These are phyloP conservation scores for Pecten maximus DNA, from an alignment of 2,888 invertebrate genomes.

Conservation along the genomic window DNA sequence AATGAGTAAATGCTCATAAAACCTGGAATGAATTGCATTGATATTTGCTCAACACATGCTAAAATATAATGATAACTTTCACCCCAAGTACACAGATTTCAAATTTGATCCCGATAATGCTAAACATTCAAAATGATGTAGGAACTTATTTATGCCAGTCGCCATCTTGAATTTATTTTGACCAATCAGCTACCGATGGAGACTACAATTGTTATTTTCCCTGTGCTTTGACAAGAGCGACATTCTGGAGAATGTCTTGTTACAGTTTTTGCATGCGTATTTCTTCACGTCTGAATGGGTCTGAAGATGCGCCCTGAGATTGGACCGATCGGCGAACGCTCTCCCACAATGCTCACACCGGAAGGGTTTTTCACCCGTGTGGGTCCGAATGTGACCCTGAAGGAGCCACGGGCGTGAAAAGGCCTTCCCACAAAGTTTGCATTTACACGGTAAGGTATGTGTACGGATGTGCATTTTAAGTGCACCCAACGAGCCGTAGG, in stretches of 20 bases:
- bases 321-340: slow-evolving; percentile 98
- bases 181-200: slow-evolving; percentile 23
- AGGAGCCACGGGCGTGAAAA: slow-evolving; percentile 98
- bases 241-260: slow-evolving; percentile 99
- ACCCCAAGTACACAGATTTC: too few species aligned
- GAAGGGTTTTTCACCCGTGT: slow-evolving; percentile 99
- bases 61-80: too few species aligned
- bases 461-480: slow-evolving; percentile 99
- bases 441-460: slow-evolving; percentile 98
- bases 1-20: too few species aligned
- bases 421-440: slow-evolving; percentile 97
- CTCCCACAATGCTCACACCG: slow-evolving; percentile 96
- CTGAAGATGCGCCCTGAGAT: slow-evolving; percentile 97
- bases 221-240: slow-evolving; percentile 94
- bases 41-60: background rate
- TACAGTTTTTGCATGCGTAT: slow-evolving; percentile 95
- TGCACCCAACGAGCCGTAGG: slow-evolving; percentile 96
- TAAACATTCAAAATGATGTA: too few species aligned
- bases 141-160: too few species aligned
- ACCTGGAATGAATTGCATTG: slow-evolving; percentile 16
- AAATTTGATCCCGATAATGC: too few species aligned
- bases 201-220: background rate
- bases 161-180: background rate
- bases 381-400: slow-evolving; percentile 98
- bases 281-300: slow-evolving; percentile 99